Conservation (phyloP, 2,797 vertebrate genomes). For the Sebastes reedi region DNA sequence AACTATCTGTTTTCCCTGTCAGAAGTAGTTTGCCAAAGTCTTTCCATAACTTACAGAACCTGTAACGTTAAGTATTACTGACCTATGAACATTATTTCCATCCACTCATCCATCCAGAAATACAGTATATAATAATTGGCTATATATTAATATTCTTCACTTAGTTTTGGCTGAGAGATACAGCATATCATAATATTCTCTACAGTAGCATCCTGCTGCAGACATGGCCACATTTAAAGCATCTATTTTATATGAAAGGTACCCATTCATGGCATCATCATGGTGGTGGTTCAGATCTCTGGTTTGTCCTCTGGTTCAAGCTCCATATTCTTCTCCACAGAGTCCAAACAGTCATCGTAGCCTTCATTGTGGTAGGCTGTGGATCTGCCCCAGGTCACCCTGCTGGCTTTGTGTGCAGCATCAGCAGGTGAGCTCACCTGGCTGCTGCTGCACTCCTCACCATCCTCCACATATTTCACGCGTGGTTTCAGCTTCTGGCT, state of each 20-base stretch:
- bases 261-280: neutral
- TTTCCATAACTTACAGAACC: neutral
- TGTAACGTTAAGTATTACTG: neutral
- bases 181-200: neutral
- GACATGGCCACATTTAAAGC: neutral
- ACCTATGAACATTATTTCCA: too few species aligned
- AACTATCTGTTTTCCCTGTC: neutral
- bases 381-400: slow-evolving; percentile 75
- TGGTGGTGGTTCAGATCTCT: neutral
- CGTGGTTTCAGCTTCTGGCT: slow-evolving; percentile 32
- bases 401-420: slow-evolving; percentile 31
- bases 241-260: neutral
- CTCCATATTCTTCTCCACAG: neutral
- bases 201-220: neutral
- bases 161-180: neutral
- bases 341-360: slow-evolving; percentile 53
- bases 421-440: neutral
- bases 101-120: too few species aligned
- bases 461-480: neutral
- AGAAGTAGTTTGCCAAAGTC: neutral
- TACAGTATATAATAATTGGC: too few species aligned
- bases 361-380: slow-evolving; percentile 67
- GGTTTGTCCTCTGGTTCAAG: neutral
- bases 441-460: neutral
- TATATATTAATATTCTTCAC: too few species aligned